phyloP scores from a whole-genome alignment of 2,113 vertebrate species.

The Muntiacus muntjak region DNA sequence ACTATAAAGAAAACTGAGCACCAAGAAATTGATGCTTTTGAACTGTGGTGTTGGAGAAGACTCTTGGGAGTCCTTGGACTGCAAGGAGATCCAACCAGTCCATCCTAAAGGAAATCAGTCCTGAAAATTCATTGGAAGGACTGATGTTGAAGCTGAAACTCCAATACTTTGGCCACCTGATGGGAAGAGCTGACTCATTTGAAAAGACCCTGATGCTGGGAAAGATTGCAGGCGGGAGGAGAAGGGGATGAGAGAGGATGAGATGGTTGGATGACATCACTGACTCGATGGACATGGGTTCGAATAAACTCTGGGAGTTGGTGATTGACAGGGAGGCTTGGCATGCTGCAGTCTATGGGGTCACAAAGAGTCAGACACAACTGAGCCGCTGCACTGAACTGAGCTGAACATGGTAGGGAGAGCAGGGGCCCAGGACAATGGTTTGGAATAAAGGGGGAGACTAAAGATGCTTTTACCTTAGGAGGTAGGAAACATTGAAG shows the following conservation, averaged over 20 bases:
- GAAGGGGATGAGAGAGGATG: neutral
- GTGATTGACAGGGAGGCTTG: neutral
- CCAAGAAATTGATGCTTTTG: neutral
- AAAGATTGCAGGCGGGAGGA: neutral
- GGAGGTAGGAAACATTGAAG: neutral
- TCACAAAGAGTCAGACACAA: neutral
- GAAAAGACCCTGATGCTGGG: neutral
- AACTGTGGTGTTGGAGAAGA: neutral
- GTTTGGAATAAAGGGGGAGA: neutral
- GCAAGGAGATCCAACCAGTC: neutral
- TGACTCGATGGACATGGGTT: neutral
- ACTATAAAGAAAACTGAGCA: neutral
- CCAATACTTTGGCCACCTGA: neutral
- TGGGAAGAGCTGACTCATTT: neutral
- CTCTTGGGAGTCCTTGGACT: neutral
- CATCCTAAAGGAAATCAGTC: neutral
- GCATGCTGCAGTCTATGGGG: neutral
- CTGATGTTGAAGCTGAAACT: neutral
- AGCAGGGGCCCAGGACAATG: neutral
- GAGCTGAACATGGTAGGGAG: rapidly evolving
- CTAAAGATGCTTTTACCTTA: neutral
- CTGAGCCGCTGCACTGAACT: neutral
- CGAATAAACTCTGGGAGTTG: neutral
- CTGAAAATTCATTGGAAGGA: neutral
- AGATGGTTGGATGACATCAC: neutral